Percentiles rank a stretch among this genome's conserved stretches.
Evolutionary conservation across 2,888 invertebrate genomes (phyloP).

Genomic region (Leptinotarsa tumamoca): DNA sequence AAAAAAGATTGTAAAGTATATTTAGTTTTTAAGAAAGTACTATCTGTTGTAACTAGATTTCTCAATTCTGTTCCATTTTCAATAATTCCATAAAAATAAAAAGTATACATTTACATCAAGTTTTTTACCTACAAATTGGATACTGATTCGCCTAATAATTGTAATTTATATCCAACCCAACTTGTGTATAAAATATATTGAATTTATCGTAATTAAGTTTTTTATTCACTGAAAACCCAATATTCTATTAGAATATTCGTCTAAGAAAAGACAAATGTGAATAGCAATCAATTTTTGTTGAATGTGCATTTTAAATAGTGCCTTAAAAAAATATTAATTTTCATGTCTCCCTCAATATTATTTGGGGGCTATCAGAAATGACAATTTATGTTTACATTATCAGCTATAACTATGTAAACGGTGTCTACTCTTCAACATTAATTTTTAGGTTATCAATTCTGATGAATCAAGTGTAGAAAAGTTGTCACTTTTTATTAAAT

Average conservation of each 20-base stretch:
- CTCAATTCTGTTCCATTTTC: constrained; percentile 39
- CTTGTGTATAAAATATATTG: constrained; percentile 66
- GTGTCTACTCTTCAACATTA: no score
- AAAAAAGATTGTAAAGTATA: constrained; percentile 52
- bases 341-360: no score
- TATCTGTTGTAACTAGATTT: constrained; percentile 51
- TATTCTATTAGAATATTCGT: background rate
- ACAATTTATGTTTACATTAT: no score
- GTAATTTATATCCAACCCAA: constrained; percentile 65
- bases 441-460: no score
- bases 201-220: constrained; percentile 58
- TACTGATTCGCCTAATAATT: constrained; percentile 62
- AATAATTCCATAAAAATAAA: constrained; percentile 25
- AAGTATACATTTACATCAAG: constrained; percentile 53
- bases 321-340: no score
- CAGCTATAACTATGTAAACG: no score
- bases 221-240: constrained; percentile 8
- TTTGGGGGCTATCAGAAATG: no score
- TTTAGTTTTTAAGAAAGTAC: constrained; percentile 48
- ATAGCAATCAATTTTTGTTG: no score
- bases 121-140: constrained; percentile 57
- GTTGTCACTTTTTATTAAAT: no score
- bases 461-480: no score
- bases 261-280: no score
- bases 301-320: no score